phyloP scores from a whole-genome alignment of 1,140 invertebrate species.

The Rhizoglyphus robini region DNA sequence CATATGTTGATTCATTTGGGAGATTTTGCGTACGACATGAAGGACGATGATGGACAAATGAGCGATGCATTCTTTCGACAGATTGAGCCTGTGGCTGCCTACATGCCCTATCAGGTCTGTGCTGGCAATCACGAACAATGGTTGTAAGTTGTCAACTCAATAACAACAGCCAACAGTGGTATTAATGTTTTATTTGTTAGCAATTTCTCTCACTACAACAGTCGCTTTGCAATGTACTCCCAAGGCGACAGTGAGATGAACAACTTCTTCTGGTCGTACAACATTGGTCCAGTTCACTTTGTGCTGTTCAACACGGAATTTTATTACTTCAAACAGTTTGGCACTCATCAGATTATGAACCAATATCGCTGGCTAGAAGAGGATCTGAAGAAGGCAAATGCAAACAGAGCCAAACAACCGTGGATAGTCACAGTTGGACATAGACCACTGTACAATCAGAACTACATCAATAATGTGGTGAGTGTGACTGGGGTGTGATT shows the following conservation, averaged over 20 bases:
- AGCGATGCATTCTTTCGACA: slow-evolving; percentile 83
- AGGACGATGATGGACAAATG: slow-evolving; percentile 49
- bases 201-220: slow-evolving; percentile 71
- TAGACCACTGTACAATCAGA: slow-evolving; percentile 45
- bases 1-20: slow-evolving; percentile 82
- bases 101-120: slow-evolving; percentile 78
- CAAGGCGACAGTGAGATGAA: slow-evolving; percentile 19
- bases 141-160: slow-evolving; percentile 50
- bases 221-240: slow-evolving; percentile 48
- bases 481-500: not conserved
- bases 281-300: slow-evolving; percentile 81
- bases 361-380: slow-evolving; percentile 79
- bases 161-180: slow-evolving; percentile 59
- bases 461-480: not conserved
- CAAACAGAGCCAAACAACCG: slow-evolving; percentile 50
- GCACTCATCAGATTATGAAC: slow-evolving; percentile 55
- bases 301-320: slow-evolving; percentile 82
- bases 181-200: slow-evolving; percentile 44
- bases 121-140: slow-evolving; percentile 75
- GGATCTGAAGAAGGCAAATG: slow-evolving; percentile 52
- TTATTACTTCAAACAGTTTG: slow-evolving; percentile 78
- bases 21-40: slow-evolving; percentile 72
- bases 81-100: slow-evolving; percentile 67
- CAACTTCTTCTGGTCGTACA: slow-evolving; percentile 32
- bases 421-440: slow-evolving; percentile 94